These are phyloP conservation scores for Probosciger aterrimus DNA, from an alignment of 2,113 vertebrate genomes.

Conservation along the genomic window DNA sequence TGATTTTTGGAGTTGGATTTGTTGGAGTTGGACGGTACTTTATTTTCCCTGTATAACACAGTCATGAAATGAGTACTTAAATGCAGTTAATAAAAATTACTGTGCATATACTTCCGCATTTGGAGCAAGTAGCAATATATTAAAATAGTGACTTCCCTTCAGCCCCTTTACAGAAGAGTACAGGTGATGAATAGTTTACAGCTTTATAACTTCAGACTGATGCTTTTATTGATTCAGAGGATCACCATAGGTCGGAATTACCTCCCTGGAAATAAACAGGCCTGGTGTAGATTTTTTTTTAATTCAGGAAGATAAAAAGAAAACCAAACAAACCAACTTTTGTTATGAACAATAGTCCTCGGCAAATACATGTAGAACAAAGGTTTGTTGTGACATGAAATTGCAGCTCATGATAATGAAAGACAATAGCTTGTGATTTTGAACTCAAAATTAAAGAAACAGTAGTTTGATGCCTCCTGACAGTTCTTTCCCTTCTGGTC, in stretches of 20 bases:
- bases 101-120: background rate
- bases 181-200: background rate
- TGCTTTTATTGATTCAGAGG: background rate
- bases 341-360: background rate
- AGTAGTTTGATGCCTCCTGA: background rate
- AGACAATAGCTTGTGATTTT: background rate
- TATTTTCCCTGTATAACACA: conserved; percentile 21
- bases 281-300: background rate
- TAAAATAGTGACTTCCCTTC: conserved; percentile 8
- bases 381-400: background rate
- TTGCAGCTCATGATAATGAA: background rate
- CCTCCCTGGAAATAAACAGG: background rate
- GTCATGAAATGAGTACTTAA: conserved; percentile 44
- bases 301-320: background rate
- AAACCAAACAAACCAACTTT: rapidly evolving
- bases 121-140: background rate
- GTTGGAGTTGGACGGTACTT: background rate
- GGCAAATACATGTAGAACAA: background rate
- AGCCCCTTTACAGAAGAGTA: background rate
- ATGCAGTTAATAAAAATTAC: conserved; percentile 27
- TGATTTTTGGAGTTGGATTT: background rate
- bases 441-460: background rate
- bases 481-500: background rate
- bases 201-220: background rate
- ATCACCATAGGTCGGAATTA: background rate